Percentiles rank a stretch among this genome's conserved stretches.
These are phyloP conservation scores for Drymodes brunneopygia DNA, from an alignment of 2,113 vertebrate genomes.

Conservation along the genomic window DNA sequence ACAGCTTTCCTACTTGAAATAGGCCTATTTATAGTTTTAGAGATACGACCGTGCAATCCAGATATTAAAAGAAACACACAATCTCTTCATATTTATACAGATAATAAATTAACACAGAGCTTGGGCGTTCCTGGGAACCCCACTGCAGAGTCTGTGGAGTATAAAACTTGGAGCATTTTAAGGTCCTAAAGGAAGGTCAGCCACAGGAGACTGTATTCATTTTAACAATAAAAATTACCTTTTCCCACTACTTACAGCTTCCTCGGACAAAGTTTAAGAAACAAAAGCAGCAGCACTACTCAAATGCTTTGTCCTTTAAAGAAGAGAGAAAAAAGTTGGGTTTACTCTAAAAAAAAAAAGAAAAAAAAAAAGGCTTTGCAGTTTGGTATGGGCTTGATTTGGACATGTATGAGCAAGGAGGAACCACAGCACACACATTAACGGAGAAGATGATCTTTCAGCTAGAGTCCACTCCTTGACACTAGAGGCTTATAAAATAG, in stretches of 20 bases:
- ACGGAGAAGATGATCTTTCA: not conserved
- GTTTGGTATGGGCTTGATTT: not conserved
- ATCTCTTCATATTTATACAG: not conserved
- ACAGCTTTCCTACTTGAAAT: not conserved
- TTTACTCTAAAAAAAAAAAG: not conserved
- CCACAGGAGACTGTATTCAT: not conserved
- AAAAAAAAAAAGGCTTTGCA: no score
- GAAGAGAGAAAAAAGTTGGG: not conserved
- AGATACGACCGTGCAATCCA: not conserved
- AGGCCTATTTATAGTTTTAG: not conserved
- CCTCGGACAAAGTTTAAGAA: not conserved
- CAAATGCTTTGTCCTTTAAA: not conserved
- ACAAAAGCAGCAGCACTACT: not conserved
- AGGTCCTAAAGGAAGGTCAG: not conserved
- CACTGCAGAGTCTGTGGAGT: not conserved
- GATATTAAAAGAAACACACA: not conserved
- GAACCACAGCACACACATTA: fast-evolving
- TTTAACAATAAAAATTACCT: not conserved
- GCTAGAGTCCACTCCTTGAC: not conserved
- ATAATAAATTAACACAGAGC: not conserved
- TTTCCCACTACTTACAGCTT: not conserved
- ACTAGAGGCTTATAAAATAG: not conserved
- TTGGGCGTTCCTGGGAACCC: not conserved
- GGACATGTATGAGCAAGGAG: not conserved
- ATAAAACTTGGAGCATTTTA: not conserved